Evolutionary conservation across 2,113 vertebrate genomes (phyloP).

Genomic region (Cathartes aura): DNA sequence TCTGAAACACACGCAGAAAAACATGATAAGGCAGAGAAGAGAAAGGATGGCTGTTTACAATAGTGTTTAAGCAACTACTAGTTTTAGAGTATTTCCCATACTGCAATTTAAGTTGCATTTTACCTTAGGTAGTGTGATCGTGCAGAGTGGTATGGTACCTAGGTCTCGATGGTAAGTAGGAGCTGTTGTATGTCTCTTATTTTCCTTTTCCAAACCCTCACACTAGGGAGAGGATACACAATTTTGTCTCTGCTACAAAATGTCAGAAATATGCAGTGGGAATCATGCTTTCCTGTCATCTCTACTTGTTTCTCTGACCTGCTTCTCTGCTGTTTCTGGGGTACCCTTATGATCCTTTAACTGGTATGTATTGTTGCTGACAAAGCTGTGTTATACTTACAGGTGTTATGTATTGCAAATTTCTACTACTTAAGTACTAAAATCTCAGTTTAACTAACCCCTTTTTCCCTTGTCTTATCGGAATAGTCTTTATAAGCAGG

Average conservation of each 20-base stretch:
- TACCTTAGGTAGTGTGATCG: not conserved
- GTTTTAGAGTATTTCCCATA: not conserved
- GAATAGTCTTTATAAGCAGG: not conserved
- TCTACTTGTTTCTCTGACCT: not conserved
- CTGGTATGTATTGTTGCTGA: not conserved
- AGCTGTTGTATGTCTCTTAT: not conserved
- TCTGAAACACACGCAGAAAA: not conserved
- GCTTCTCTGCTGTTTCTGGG: not conserved
- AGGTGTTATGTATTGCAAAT: not conserved
- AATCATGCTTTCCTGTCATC: not conserved
- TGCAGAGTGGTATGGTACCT: not conserved
- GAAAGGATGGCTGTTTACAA: not conserved
- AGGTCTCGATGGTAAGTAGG: not conserved
- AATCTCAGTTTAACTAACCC: not conserved
- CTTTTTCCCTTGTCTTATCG: not conserved
- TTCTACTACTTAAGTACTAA: not conserved
- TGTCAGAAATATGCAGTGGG: not conserved
- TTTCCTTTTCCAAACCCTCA: not conserved
- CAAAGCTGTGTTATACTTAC: not conserved
- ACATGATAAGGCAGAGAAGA: not conserved
- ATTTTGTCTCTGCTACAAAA: not conserved
- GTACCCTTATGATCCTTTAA: not conserved
- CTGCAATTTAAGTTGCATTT: not conserved
- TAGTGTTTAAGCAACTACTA: not conserved
- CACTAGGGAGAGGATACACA: accelerated